Percentiles rank a stretch among this genome's conserved stretches.
phyloP scores from a whole-genome alignment of 2,113 vertebrate genomes.

The Herpetotheres cachinnans region DNA sequence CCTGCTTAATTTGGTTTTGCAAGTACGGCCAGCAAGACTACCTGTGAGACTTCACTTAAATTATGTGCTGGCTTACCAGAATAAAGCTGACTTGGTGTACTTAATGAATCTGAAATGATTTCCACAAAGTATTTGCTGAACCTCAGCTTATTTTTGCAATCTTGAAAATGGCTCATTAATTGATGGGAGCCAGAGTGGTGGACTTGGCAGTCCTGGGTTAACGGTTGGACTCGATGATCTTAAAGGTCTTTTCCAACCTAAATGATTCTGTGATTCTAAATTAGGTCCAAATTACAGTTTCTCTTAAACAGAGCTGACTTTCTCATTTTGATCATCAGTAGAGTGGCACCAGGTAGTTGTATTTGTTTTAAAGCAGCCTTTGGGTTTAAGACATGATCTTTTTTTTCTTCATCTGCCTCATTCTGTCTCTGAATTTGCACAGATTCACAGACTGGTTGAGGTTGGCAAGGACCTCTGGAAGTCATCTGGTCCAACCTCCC shows the following conservation, averaged over 20 bases:
- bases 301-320: not conserved
- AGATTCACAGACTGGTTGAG: not conserved
- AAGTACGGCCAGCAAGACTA: not conserved
- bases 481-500: not conserved
- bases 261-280: too few species aligned
- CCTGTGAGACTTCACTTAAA: not conserved
- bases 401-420: not conserved
- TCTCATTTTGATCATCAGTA: not conserved
- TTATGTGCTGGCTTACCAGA: constrained; percentile 9
- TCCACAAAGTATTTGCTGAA: not conserved
- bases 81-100: not conserved
- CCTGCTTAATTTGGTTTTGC: not conserved
- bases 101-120: constrained; percentile 21
- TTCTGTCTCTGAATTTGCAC: not conserved
- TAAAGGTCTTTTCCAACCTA: too few species aligned
- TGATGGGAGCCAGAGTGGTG: not conserved
- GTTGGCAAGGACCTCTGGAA: not conserved
- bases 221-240: too few species aligned
- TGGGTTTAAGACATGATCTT: rapidly evolving
- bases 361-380: not conserved
- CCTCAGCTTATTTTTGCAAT: not conserved
- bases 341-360: not conserved
- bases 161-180: not conserved
- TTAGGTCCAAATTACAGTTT: not conserved
- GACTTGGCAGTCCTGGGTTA: too few species aligned